Percentiles rank a stretch among this genome's conserved stretches.
phyloP scores from a whole-genome alignment of 2,797 vertebrate genomes.

The Limosa lapponica region DNA sequence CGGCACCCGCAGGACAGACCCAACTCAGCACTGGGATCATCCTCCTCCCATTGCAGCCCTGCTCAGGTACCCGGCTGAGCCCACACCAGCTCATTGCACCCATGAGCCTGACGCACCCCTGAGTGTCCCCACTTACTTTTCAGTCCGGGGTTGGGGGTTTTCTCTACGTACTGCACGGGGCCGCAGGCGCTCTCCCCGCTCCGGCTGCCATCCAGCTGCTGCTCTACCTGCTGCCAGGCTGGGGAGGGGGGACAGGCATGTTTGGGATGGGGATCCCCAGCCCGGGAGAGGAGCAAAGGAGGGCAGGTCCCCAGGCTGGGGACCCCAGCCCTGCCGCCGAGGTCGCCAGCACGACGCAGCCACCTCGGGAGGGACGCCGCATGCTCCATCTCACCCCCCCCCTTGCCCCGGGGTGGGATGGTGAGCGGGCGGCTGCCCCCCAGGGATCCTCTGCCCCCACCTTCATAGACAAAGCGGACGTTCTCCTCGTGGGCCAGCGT shows the following conservation, averaged over 20 bases:
- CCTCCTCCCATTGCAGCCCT: background rate
- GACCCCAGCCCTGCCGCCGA: fast-evolving
- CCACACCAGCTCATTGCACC: background rate
- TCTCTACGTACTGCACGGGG: slow-evolving; percentile 91
- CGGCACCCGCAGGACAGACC: background rate
- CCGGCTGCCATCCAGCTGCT: slow-evolving; percentile 81
- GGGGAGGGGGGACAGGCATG: background rate
- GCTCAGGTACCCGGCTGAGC: background rate
- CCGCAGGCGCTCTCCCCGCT: slow-evolving; percentile 70
- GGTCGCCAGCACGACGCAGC: fast-evolving
- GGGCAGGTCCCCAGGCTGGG: background rate
- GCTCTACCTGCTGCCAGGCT: slow-evolving; percentile 97
- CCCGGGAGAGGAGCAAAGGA: background rate
- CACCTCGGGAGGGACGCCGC: background rate
- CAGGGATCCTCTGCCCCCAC: slow-evolving; percentile 72
- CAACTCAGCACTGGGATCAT: background rate
- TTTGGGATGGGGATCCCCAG: background rate
- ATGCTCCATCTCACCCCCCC: background rate
- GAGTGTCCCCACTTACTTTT: slow-evolving; percentile 82
- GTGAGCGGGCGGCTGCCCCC: fast-evolving
- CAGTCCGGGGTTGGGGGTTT: slow-evolving; percentile 83
- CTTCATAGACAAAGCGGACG: slow-evolving; percentile 92
- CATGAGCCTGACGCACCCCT: fast-evolving
- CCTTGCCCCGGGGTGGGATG: fast-evolving
- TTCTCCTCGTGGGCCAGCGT: slow-evolving; percentile 94